Base-by-base conservation (phyloP, 2,888 invertebrate species). In the Hipparchia semele region DNA sequence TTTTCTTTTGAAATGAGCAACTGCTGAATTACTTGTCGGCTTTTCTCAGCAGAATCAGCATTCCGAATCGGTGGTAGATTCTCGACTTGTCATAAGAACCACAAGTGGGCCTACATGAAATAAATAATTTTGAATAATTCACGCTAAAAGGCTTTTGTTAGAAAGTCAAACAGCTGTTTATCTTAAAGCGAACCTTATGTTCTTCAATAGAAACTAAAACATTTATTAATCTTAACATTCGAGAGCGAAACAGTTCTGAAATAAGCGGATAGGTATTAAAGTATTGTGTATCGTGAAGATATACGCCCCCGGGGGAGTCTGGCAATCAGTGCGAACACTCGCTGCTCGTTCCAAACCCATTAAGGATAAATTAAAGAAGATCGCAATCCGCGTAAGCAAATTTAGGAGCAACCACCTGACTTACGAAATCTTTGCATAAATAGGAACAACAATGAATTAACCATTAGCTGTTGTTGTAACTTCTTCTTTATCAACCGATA, bases 321-420 rank as follows among this genome's bases (percentile, higher is more conserved):
- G 85, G 90, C 89, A 91, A 91, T 91, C 91, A 88, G 86, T 83
- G 85, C 82, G 82, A 84, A 82, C 86, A 83, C 85, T 84, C 84
- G 83, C 86, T 84, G 86, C 87, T 88, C 89, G 87, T 90, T 89
- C 83, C 83, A 86, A 90, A 88, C 81, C 88, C 90, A 91, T 92
- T 92, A 91, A 84, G 87, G 88, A 85, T 90, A 90, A 90, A 92
- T 92, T 90, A 91, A 91, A 87, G 84, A 80, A 83, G 83, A 87
- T 90, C 89, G 85, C 84, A 82, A 82, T 84, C 81, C 81, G 79
- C 80, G 84, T 86, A 89, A 87, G 87, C 85, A 87, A 85, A 86
- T 85, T 81, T 79, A 78, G 77, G 79, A 75, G 78, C 80, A 76
- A 76, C 78, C 81, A 81, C 79, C 80, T 81, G 78, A 77, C 76